Conservation (phyloP, 2,888 invertebrate species). For the Ochropacha duplaris region DNA sequence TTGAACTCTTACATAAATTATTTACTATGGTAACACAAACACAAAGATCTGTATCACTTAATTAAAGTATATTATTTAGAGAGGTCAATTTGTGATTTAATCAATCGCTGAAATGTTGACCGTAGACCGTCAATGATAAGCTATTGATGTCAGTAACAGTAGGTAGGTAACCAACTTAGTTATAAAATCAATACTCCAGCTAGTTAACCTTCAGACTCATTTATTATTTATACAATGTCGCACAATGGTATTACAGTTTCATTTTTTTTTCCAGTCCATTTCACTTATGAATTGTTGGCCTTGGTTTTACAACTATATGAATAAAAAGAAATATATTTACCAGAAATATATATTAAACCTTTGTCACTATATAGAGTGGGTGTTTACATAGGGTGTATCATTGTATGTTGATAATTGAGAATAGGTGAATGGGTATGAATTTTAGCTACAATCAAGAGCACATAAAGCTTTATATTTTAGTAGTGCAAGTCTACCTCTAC, state of each 20-base stretch:
- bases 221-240: slow-evolving; percentile 31
- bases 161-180: slow-evolving; percentile 10
- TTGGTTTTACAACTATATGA: neutral
- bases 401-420: no score
- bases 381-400: no score
- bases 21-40: no score
- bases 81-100: neutral
- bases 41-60: no score
- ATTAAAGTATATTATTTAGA: neutral
- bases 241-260: slow-evolving; percentile 16
- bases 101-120: neutral
- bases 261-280: slow-evolving; percentile 1
- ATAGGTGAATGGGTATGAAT: no score
- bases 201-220: slow-evolving; percentile 36
- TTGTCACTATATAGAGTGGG: no score
- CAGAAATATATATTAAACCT: no score
- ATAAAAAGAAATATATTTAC: neutral
- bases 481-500: no score
- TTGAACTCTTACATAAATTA: no score
- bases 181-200: slow-evolving; percentile 31
- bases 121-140: neutral
- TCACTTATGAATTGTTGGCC: slow-evolving; percentile 11
- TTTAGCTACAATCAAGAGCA: no score
- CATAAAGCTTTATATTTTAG: no score
- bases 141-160: neutral